phyloP scores from a whole-genome alignment of 2,113 vertebrate genomes.

The Chaetops frenatus region DNA sequence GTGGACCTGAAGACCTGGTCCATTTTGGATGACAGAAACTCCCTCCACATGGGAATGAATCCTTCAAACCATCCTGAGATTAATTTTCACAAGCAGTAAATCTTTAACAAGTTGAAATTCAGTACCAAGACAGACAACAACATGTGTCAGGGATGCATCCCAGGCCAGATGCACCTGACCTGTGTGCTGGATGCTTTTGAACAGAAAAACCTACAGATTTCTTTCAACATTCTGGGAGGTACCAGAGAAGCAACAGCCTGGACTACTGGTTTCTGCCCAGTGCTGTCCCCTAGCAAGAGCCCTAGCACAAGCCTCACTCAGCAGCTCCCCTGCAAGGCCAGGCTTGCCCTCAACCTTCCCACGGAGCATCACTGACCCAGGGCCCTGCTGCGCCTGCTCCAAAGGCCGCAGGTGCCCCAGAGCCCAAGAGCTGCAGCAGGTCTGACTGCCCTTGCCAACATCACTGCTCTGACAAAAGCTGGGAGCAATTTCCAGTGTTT shows the following conservation, averaged over 20 bases:
- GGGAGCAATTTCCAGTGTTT: not conserved
- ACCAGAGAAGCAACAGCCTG: not conserved
- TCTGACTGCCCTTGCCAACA: not conserved
- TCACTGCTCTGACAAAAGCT: not conserved
- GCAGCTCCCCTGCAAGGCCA: not conserved
- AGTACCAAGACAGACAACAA: not conserved
- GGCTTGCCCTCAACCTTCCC: not conserved
- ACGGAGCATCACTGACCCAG: rapidly evolving
- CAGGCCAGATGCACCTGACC: not conserved
- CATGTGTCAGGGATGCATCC: not conserved
- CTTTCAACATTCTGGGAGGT: not conserved
- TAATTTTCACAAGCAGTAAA: rapidly evolving
- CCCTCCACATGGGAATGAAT: rapidly evolving
- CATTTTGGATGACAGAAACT: not conserved
- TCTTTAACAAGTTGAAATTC: not conserved
- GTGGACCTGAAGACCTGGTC: not conserved
- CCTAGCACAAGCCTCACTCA: too few relatives aligned
- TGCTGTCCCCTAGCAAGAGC: not conserved
- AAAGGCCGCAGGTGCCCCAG: not conserved
- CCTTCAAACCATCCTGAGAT: not conserved
- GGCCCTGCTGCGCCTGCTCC: not conserved
- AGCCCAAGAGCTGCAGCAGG: not conserved
- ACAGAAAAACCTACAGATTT: not conserved
- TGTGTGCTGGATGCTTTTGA: not conserved
- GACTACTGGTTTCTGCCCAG: not conserved